phyloP scores from a whole-genome alignment of 2,113 vertebrate species.

The Balaenoptera acutorostrata region DNA sequence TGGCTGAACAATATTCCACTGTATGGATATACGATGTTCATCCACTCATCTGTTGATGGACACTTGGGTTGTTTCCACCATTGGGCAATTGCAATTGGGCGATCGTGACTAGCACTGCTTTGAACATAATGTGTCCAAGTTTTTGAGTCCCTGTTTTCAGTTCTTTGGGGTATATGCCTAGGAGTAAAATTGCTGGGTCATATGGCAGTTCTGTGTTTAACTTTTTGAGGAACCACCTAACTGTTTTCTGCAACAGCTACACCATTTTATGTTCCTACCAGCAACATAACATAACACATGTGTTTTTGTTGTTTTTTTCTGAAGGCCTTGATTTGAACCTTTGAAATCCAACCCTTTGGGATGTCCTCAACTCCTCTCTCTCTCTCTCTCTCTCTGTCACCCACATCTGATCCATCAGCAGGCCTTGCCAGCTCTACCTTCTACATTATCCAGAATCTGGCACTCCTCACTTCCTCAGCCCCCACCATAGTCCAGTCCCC shows the following conservation, averaged over 20 bases:
- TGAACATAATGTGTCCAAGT: not conserved
- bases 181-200: not conserved
- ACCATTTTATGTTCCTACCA: not conserved
- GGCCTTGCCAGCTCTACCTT: not conserved
- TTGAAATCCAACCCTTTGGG: not conserved
- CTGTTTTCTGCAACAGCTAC: not conserved
- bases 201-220: not conserved
- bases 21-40: rapidly evolving
- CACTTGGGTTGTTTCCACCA: not conserved
- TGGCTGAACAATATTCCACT: not conserved
- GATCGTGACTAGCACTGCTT: not conserved
- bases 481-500: not conserved
- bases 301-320: not conserved
- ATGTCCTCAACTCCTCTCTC: not conserved
- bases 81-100: not conserved
- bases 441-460: not conserved
- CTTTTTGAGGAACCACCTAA: not conserved
- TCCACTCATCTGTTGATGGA: not conserved
- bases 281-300: not conserved
- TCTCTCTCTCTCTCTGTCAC: not conserved
- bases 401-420: not conserved
- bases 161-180: not conserved
- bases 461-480: not conserved
- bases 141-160: not conserved
- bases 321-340: not conserved